Percentiles rank a stretch among this genome's conserved stretches.
phyloP scores from a whole-genome alignment of 2,113 vertebrate genomes.

The Rhegmatorhina hoffmannsi region DNA sequence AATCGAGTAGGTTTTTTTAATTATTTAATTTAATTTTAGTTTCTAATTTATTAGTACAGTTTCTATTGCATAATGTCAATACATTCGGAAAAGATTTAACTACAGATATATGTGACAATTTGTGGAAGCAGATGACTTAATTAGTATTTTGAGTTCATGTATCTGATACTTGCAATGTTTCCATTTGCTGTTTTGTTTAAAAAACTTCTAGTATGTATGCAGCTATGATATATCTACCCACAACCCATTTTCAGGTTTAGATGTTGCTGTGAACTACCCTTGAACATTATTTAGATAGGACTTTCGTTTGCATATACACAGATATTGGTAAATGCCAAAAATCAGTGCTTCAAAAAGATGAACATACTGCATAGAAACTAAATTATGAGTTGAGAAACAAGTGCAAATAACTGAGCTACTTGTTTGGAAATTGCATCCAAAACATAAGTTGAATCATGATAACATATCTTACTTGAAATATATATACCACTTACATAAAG shows the following conservation, averaged over 20 bases:
- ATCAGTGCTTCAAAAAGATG: not conserved
- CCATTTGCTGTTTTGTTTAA: not conserved
- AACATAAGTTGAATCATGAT: not conserved
- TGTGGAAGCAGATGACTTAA: not conserved
- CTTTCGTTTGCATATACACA: not conserved
- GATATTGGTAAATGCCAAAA: not conserved
- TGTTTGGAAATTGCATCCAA: slow-evolving; percentile 4
- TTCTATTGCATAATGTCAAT: not conserved
- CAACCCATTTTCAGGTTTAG: not conserved
- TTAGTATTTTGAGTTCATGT: not conserved
- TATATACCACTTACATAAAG: not conserved
- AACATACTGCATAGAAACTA: not conserved
- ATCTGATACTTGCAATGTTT: not conserved
- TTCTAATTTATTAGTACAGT: not conserved
- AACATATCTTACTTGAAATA: not conserved
- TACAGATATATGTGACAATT: not conserved
- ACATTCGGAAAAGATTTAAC: not conserved
- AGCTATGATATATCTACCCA: not conserved
- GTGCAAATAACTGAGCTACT: not conserved
- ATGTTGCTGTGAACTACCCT: not conserved
- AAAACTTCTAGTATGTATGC: not conserved
- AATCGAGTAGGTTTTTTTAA: not conserved
- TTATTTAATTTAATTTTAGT: not conserved
- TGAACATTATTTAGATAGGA: not conserved
- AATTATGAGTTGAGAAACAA: not conserved